These are phyloP conservation scores for Acanthosepion pharaonis DNA, from an alignment of 2,888 invertebrate species.

Conservation along the genomic window DNA sequence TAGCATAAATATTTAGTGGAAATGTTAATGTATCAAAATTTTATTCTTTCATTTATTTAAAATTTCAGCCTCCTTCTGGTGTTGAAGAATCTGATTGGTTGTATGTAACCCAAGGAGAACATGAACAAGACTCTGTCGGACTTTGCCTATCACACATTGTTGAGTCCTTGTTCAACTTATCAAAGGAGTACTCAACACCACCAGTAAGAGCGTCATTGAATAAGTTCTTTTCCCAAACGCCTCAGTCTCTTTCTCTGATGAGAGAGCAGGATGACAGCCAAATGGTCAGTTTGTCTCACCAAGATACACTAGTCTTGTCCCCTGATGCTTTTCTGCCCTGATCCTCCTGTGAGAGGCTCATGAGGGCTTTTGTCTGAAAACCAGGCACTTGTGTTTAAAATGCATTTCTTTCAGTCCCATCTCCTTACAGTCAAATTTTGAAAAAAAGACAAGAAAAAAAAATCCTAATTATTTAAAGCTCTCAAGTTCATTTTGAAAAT, in stretches of 20 bases:
- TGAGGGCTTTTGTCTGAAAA: neutral
- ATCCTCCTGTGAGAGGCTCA: neutral
- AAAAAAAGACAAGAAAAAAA: too few relatives aligned
- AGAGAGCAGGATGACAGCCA: neutral
- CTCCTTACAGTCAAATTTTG: neutral
- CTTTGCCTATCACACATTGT: neutral
- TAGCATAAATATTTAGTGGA: too few relatives aligned
- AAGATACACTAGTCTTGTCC: neutral
- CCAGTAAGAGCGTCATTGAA: neutral
- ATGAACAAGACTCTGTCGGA: neutral
- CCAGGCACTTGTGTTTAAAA: neutral
- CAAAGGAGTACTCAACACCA: neutral
- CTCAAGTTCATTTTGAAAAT: neutral
- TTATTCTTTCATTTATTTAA: neutral
- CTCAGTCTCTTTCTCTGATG: neutral
- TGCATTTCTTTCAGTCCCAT: too few relatives aligned
- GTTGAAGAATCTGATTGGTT: neutral
- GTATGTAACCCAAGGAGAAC: neutral
- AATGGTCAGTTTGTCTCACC: neutral
- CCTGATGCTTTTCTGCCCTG: neutral
- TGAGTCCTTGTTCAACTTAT: conserved; percentile 4
- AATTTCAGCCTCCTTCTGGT: conserved; percentile 33
- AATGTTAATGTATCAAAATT: neutral
- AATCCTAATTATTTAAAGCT: neutral
- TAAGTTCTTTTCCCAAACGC: neutral